Conservation (phyloP, 2,797 vertebrate genomes). For the Acanthurus tractus region DNA sequence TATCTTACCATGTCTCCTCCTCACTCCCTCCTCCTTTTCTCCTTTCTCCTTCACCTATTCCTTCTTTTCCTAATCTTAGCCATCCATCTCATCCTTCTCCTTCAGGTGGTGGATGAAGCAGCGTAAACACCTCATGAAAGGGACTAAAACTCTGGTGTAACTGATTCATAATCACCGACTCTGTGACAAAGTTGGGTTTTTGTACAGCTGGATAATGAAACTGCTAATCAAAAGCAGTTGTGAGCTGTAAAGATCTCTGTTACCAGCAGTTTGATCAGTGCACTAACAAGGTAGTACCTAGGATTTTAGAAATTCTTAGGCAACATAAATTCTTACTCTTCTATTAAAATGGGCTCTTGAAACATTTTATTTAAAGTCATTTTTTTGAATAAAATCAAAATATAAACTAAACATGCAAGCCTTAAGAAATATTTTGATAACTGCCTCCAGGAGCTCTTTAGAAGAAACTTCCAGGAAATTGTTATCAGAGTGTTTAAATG, state of each 20-base stretch:
- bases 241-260: not conserved
- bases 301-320: not conserved
- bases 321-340: too few relatives aligned
- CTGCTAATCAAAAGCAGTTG: not conserved
- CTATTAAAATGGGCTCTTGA: too few relatives aligned
- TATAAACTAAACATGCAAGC: not conserved
- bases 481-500: not conserved
- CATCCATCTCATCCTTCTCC: not conserved
- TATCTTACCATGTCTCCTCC: constrained; percentile 32
- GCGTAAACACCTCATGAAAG: not conserved
- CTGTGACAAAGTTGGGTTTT: not conserved
- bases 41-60: constrained; percentile 22
- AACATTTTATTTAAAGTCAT: too few relatives aligned
- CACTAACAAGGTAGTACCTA: not conserved
- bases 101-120: constrained; percentile 12
- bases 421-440: too few relatives aligned
- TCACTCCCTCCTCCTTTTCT: not conserved
- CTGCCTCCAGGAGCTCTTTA: not conserved
- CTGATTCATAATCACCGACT: not conserved
- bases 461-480: not conserved
- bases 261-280: not conserved
- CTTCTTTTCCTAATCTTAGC: constrained; percentile 12
- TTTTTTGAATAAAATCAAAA: not conserved
- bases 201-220: not conserved
- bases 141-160: not conserved